Conservation (phyloP, 2,113 vertebrate genomes). For the Dasypus novemcinctus region DNA sequence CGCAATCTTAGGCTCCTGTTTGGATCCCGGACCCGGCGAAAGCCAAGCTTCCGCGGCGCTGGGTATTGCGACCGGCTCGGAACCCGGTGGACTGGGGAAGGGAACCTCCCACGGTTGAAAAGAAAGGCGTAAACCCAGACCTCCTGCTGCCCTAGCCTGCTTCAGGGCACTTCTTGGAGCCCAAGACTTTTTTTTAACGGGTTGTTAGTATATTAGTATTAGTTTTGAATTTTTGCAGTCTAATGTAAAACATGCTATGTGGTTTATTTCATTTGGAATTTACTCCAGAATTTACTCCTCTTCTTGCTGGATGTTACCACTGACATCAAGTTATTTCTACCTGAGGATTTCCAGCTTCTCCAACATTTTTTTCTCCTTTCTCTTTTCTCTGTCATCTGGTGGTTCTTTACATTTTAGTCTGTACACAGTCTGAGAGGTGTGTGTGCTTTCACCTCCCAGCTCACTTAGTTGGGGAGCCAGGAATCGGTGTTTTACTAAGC, state of each 20-base stretch:
- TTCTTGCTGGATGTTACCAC: background rate
- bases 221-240: background rate
- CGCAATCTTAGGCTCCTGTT: background rate
- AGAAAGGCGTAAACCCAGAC: accelerated
- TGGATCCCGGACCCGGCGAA: background rate
- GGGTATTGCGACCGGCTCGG: accelerated
- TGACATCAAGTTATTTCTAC: background rate
- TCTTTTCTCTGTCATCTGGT: too few relatives aligned
- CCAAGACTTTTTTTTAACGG: background rate
- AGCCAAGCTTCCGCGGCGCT: accelerated
- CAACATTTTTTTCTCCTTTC: accelerated
- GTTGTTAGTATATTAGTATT: background rate
- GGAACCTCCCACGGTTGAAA: accelerated
- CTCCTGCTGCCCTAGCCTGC: background rate
- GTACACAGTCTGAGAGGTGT: background rate
- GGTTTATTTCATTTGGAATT: background rate
- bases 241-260: background rate
- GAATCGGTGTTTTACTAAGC: background rate
- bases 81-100: background rate
- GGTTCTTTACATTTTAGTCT: background rate
- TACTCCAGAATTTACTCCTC: background rate
- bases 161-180: background rate
- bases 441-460: background rate
- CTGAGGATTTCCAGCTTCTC: background rate
- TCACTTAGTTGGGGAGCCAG: background rate